Percentiles rank a stretch among this genome's conserved stretches.
phyloP scores from a whole-genome alignment of 2,888 invertebrate species.

The Apeira syringaria region DNA sequence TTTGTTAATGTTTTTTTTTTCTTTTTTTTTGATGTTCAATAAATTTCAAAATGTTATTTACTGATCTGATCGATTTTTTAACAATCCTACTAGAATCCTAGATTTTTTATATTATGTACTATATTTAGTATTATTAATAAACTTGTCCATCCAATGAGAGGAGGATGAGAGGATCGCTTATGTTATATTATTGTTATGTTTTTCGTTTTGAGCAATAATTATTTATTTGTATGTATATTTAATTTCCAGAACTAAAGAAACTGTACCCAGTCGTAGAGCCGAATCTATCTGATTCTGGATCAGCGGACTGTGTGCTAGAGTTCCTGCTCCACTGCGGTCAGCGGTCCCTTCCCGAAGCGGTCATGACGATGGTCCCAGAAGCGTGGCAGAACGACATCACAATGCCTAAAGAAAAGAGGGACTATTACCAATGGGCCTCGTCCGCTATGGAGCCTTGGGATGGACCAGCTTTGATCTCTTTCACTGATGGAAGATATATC shows the following conservation, averaged over 20 bases:
- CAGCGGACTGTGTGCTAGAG: conserved; percentile 98
- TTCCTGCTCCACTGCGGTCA: conserved; percentile 97
- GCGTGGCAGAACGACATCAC: conserved; percentile 98
- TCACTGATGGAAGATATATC: conserved; percentile 98
- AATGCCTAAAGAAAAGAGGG: conserved; percentile 96
- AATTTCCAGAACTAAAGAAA: conserved; percentile 86
- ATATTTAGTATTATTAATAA: too few relatives aligned
- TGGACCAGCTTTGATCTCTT: conserved; percentile 97
- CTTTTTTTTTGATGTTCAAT: too few relatives aligned
- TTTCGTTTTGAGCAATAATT: too few relatives aligned
- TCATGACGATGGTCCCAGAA: conserved; percentile 99
- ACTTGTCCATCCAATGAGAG: too few relatives aligned
- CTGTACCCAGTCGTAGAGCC: conserved; percentile 99
- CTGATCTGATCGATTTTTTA: too few relatives aligned
- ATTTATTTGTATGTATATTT: too few relatives aligned
- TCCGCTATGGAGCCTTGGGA: conserved; percentile 99
- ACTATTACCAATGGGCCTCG: conserved; percentile 98
- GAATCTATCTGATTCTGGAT: conserved; percentile 98
- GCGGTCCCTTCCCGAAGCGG: conserved; percentile 96
- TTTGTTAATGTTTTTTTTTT: too few relatives aligned
- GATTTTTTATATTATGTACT: too few relatives aligned
- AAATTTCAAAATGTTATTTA: too few relatives aligned
- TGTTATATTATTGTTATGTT: too few relatives aligned
- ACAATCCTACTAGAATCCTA: too few relatives aligned
- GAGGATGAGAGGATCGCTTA: too few relatives aligned